These are phyloP conservation scores for Parauchenoglanis ngamensis DNA, from an alignment of 2,797 vertebrate species.

Conservation along the genomic window DNA sequence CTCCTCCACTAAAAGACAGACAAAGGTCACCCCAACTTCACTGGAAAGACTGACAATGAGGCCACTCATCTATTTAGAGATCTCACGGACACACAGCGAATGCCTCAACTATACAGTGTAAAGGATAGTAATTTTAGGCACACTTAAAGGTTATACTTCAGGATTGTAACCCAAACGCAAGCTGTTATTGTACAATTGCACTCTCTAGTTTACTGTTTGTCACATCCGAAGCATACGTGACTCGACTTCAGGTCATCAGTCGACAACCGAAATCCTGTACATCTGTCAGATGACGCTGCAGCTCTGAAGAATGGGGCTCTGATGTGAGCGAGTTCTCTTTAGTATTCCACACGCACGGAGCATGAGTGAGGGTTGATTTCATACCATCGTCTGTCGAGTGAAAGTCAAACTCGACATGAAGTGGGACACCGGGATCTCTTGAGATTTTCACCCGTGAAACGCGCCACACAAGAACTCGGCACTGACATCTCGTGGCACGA, in stretches of 20 bases:
- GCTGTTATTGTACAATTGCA: constrained; percentile 6
- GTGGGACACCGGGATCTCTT: constrained; percentile 39
- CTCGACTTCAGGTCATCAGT: constrained; percentile 36
- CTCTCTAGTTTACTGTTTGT: constrained; percentile 27
- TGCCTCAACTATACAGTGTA: background rate
- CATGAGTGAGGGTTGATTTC: constrained; percentile 57
- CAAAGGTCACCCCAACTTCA: background rate
- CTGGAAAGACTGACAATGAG: background rate
- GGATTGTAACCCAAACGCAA: background rate
- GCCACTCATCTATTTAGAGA: background rate
- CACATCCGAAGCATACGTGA: constrained; percentile 25
- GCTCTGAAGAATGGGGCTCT: constrained; percentile 19
- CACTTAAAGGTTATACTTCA: background rate
- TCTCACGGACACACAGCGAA: too few species aligned
- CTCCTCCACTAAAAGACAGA: background rate
- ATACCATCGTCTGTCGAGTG: constrained; percentile 47
- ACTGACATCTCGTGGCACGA: constrained; percentile 46
- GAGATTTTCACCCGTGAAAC: constrained; percentile 37
- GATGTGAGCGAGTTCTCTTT: constrained; percentile 21
- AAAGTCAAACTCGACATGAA: constrained; percentile 54
- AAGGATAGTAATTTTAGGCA: background rate
- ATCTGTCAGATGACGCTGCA: constrained; percentile 40
- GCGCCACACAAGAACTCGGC: constrained; percentile 35
- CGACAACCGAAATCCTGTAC: constrained; percentile 43
- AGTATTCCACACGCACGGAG: constrained; percentile 51